Percentiles rank a stretch among this genome's conserved stretches.
Conservation (phyloP, 2,113 vertebrate genomes). For the Protomyctophum bolini region DNA sequence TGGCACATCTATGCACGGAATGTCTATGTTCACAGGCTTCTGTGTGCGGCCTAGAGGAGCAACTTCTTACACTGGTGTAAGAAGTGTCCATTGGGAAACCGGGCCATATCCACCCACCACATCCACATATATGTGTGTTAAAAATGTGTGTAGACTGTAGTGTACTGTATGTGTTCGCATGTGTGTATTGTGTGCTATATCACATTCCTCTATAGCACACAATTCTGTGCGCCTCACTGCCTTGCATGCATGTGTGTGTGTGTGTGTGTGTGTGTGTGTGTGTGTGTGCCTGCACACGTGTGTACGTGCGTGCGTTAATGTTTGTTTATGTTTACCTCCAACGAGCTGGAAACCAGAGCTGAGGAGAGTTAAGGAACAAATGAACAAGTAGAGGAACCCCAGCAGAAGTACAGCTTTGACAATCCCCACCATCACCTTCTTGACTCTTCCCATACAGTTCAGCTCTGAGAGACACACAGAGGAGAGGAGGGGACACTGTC, state of each 20-base stretch:
- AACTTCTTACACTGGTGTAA: no score
- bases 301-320: background rate
- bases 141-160: no score
- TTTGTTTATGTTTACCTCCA: slow-evolving; percentile 81
- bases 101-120: no score
- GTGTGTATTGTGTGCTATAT: background rate
- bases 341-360: slow-evolving; percentile 96
- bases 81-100: no score
- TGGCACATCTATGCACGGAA: no score
- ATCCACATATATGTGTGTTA: no score
- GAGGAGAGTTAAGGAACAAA: slow-evolving; percentile 93
- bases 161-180: background rate
- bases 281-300: background rate
- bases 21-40: no score
- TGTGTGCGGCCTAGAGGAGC: no score
- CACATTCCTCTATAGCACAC: no score
- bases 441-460: slow-evolving; percentile 80
- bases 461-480: slow-evolving; percentile 79
- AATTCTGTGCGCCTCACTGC: no score
- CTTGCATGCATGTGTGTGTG: slow-evolving; percentile 6
- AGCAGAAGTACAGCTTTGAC: slow-evolving; percentile 82
- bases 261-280: slow-evolving; percentile 13
- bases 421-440: slow-evolving; percentile 76
- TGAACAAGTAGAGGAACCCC: slow-evolving; percentile 90
- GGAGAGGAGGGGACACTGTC: background rate